Percentiles rank a stretch among this genome's conserved stretches.
phyloP scores from a whole-genome alignment of 2,888 invertebrate species.

The Trissolcus brochymenae region DNA sequence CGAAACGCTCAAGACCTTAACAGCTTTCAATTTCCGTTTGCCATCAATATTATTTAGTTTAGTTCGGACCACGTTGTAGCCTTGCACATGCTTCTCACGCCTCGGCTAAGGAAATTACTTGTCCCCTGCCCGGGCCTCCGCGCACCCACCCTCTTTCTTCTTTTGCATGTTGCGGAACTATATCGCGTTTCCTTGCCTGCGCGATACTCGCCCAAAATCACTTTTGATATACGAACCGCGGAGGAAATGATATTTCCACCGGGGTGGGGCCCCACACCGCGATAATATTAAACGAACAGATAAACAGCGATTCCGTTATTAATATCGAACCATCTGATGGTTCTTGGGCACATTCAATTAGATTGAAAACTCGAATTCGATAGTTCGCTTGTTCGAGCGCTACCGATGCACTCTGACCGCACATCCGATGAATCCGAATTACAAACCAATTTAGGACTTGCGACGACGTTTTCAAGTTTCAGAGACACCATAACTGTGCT shows the following conservation, averaged over 20 bases:
- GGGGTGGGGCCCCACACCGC: slow-evolving; percentile 2
- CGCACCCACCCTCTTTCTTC: slow-evolving; percentile 54
- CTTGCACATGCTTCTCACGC: slow-evolving; percentile 75
- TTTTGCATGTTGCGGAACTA: slow-evolving; percentile 50
- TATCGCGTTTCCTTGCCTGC: slow-evolving; percentile 41
- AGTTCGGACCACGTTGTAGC: slow-evolving; percentile 70
- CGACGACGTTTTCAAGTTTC: slow-evolving; percentile 60
- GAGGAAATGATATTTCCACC: slow-evolving; percentile 39
- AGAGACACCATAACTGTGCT: slow-evolving; percentile 27
- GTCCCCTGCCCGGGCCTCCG: slow-evolving; percentile 63
- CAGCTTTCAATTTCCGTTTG: slow-evolving; percentile 77
- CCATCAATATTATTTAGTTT: slow-evolving; percentile 77
- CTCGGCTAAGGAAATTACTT: slow-evolving; percentile 75
- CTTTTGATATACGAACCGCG: slow-evolving; percentile 49
- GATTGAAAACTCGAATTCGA: slow-evolving; percentile 65
- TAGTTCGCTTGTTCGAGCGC: slow-evolving; percentile 62
- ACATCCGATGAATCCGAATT: slow-evolving; percentile 69
- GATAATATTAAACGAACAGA: slow-evolving; percentile 45
- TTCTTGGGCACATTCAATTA: slow-evolving; percentile 64
- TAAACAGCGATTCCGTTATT: slow-evolving; percentile 60
- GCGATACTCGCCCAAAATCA: slow-evolving; percentile 48
- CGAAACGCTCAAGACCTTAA: slow-evolving; percentile 73
- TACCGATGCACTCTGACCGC: slow-evolving; percentile 61
- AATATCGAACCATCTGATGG: slow-evolving; percentile 57
- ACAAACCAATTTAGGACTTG: slow-evolving; percentile 68